Percentiles rank a stretch among this genome's conserved stretches.
phyloP scores from a whole-genome alignment of 2,113 vertebrate species.

The Stomatorhinus ivindoensis region DNA sequence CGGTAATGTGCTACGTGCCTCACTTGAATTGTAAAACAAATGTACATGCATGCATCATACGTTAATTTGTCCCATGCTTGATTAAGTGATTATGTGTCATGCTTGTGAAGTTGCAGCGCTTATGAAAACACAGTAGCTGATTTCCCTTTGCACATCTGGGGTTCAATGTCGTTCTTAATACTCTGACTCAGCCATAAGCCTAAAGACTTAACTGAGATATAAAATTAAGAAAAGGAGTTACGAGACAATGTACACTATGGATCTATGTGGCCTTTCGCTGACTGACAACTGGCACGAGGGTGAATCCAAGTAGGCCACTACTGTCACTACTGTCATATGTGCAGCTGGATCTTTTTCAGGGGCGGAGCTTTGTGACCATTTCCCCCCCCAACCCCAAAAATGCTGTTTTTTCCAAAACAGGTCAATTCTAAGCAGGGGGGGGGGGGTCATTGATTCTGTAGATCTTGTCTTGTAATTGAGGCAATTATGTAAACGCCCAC shows the following conservation, averaged over 20 bases:
- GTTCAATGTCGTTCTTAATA: not conserved
- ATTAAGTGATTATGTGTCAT: not conserved
- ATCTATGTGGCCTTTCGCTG: not conserved
- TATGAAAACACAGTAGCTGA: not conserved
- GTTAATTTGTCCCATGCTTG: not conserved
- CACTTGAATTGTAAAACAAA: not conserved
- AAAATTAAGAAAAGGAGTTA: not conserved
- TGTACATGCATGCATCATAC: not conserved
- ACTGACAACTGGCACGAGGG: not conserved
- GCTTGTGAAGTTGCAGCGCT: not conserved
- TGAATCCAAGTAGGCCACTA: not conserved
- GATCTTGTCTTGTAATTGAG: conserved; percentile 51
- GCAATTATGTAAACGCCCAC: conserved; percentile 53
- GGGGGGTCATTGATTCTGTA: conserved; percentile 23
- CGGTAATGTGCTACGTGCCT: not conserved
- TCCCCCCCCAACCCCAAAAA: not conserved
- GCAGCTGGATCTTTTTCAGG: not conserved
- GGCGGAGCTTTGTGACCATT: not conserved
- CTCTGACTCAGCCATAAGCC: not conserved
- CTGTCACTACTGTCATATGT: not conserved
- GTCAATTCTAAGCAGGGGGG: not conserved
- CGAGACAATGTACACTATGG: not conserved
- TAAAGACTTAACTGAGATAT: not conserved
- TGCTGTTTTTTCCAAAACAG: conserved; percentile 1
- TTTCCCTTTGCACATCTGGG: not conserved